phyloP scores from a whole-genome alignment of 2,797 vertebrate species.

The Sebastes diploproa region DNA sequence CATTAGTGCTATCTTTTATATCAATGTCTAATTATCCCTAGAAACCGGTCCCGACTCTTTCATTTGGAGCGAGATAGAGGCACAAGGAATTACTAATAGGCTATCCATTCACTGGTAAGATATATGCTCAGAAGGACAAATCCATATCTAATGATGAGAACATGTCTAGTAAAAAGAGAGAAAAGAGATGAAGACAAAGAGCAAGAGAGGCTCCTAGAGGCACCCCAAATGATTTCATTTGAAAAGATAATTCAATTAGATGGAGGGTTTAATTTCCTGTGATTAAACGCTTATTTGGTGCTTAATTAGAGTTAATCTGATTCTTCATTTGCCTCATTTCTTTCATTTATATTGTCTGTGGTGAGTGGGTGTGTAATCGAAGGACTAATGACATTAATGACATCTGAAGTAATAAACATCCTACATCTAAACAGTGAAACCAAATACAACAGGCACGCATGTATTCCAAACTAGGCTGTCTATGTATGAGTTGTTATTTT shows the following conservation, averaged over 20 bases:
- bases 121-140: slow-evolving; percentile 30
- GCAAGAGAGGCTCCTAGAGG: slow-evolving; percentile 29
- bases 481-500: neutral
- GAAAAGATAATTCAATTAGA: slow-evolving; percentile 68
- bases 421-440: neutral
- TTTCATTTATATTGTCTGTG: slow-evolving; percentile 26
- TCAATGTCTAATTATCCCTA: slow-evolving; percentile 44
- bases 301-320: slow-evolving; percentile 62
- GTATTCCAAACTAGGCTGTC: neutral
- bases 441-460: neutral
- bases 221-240: slow-evolving; percentile 56
- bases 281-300: slow-evolving; percentile 52
- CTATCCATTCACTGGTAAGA: slow-evolving; percentile 33
- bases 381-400: slow-evolving; percentile 36
- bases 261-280: slow-evolving; percentile 45
- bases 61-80: slow-evolving; percentile 29
- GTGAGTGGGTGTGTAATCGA: slow-evolving; percentile 9
- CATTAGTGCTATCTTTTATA: slow-evolving; percentile 35
- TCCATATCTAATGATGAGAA: slow-evolving; percentile 46
- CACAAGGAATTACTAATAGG: slow-evolving; percentile 21
- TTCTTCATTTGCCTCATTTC: slow-evolving; percentile 52
- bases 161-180: slow-evolving; percentile 12
- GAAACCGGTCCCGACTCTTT: slow-evolving; percentile 29
- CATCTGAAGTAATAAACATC: slow-evolving; percentile 27
- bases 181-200: slow-evolving; percentile 32